Conservation (phyloP, 2,113 vertebrate species). For the Lepus americanus region DNA sequence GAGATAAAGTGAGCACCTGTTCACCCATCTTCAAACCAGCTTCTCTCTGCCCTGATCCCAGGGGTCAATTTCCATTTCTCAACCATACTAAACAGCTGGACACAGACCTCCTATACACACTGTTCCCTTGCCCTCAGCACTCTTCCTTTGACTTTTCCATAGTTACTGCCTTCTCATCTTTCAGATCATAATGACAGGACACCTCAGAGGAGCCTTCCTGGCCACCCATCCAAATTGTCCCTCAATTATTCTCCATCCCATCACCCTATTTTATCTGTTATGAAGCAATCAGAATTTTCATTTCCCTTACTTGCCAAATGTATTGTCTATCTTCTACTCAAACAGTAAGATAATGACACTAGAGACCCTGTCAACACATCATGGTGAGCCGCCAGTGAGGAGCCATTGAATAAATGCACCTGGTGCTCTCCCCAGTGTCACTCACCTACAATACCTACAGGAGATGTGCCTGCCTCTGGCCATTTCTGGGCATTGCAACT, state of each 20-base stretch:
- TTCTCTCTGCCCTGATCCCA: fast-evolving
- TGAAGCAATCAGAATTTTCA: neutral
- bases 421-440: fast-evolving
- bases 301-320: neutral
- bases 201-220: neutral
- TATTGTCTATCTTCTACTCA: neutral
- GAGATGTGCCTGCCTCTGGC: neutral
- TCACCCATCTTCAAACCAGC: neutral
- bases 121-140: neutral
- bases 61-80: neutral
- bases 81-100: neutral
- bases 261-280: neutral
- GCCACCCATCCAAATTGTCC: neutral
- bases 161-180: neutral
- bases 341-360: neutral
- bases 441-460: neutral
- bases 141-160: neutral
- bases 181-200: neutral
- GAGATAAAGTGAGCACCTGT: neutral
- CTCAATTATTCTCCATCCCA: neutral
- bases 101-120: neutral
- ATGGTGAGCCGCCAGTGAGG: neutral
- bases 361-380: neutral
- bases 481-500: neutral
- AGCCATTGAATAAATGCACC: neutral